A percentile compares a stretch with the other conserved stretches of the same genome.
phyloP scores from a whole-genome alignment of 2,113 vertebrate genomes.

The Corythornis vintsioides region DNA sequence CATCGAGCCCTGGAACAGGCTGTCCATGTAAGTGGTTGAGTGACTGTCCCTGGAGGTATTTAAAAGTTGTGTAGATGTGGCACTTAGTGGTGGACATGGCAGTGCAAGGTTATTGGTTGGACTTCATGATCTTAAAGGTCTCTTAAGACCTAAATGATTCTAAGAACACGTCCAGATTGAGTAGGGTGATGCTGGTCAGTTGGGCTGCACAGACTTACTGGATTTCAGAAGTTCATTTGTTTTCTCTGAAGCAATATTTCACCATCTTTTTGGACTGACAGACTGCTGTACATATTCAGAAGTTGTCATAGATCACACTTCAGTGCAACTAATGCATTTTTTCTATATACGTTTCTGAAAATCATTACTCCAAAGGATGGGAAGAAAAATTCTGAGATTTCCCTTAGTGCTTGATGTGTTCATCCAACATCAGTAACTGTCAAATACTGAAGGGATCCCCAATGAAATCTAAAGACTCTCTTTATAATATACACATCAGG shows the following conservation, averaged over 20 bases:
- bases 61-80: too few relatives aligned
- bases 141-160: background rate
- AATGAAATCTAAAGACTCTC: background rate
- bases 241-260: background rate
- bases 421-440: background rate
- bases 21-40: too few relatives aligned
- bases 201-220: background rate
- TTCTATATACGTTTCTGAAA: background rate
- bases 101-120: too few relatives aligned
- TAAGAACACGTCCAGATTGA: background rate
- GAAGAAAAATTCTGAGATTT: background rate
- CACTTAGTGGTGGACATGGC: too few relatives aligned
- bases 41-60: too few relatives aligned
- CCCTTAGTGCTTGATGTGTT: background rate
- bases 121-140: too few relatives aligned
- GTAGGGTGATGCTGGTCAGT: background rate
- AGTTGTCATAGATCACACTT: background rate
- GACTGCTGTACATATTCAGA: background rate
- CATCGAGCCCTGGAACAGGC: too few relatives aligned
- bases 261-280: background rate
- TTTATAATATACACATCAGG: background rate
- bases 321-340: background rate
- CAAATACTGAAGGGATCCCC: background rate
- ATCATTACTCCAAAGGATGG: background rate
- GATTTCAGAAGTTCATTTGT: background rate